Conservation (phyloP, 64 coral and sea anemone genomes). For the Catalaphyllia jardinei region DNA sequence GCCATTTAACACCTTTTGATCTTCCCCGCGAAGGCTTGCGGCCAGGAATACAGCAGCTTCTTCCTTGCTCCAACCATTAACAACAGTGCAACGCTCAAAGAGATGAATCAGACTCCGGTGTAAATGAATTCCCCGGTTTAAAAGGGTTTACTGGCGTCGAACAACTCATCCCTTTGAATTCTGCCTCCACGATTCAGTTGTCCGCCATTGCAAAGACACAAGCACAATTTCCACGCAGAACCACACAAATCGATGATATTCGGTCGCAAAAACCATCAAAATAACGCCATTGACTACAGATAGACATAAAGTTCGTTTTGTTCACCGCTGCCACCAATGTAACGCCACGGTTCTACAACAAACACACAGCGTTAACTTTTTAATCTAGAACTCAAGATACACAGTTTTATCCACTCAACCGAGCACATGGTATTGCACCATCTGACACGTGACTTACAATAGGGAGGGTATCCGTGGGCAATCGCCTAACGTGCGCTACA, state of each 20-base stretch:
- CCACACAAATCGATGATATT: not conserved
- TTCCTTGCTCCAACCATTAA: conserved; percentile 40
- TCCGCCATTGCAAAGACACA: not conserved
- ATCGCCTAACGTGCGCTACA: too few species aligned
- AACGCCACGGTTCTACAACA: not conserved
- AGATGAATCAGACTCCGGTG: conserved; percentile 1
- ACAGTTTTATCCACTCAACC: too few species aligned
- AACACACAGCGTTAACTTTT: not conserved
- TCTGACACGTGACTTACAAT: too few species aligned
- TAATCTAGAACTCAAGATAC: not conserved
- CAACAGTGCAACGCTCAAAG: conserved; percentile 28
- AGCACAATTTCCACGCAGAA: not conserved
- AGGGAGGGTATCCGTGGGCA: too few species aligned
- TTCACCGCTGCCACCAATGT: conserved; percentile 23
- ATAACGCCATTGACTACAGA: conserved; percentile 13
- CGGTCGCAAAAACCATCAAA: not conserved
- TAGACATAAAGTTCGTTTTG: not conserved
- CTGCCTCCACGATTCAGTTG: not conserved
- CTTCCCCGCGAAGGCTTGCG: conserved; percentile 15
- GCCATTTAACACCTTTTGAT: conserved; percentile 48
- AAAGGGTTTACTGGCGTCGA: not conserved
- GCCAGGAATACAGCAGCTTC: conserved; percentile 22
- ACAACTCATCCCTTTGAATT: conserved; percentile 6
- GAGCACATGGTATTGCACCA: too few species aligned
- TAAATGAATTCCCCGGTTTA: not conserved